Evolutionary conservation across 92 coral and sea anemone genomes (phyloP).

Genomic region (Heliopora coerulea): DNA sequence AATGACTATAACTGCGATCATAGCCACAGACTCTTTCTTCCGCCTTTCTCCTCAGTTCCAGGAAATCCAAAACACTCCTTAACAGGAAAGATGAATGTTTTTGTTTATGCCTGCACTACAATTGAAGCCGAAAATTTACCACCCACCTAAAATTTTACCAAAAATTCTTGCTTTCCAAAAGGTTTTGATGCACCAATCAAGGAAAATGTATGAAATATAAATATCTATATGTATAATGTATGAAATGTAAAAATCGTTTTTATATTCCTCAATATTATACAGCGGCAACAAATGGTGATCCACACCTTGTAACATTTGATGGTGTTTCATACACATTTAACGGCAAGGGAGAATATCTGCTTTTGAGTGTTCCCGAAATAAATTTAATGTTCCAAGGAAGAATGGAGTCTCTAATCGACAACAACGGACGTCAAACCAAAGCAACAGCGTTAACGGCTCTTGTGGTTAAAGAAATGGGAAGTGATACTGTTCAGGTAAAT

Average conservation of each 20-base stretch:
- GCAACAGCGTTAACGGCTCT: slow-evolving; percentile 41
- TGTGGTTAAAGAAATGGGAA: neutral
- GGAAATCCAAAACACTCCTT: no score
- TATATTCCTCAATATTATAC: neutral
- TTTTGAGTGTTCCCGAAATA: slow-evolving; percentile 8
- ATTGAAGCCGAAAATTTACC: no score
- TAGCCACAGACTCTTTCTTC: no score
- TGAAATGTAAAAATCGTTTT: neutral
- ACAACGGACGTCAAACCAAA: neutral
- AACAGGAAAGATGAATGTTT: no score
- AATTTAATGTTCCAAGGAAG: slow-evolving; percentile 35
- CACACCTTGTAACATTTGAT: slow-evolving; percentile 36
- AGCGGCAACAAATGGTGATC: slow-evolving; percentile 31
- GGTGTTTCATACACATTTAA: slow-evolving; percentile 37
- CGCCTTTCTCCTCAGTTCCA: no score
- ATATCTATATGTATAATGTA: no score
- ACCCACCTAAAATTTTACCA: no score
- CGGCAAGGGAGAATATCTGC: slow-evolving; percentile 39
- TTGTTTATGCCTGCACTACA: no score
- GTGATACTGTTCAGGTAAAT: slow-evolving; percentile 20
- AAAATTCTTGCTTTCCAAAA: no score
- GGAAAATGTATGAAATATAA: no score
- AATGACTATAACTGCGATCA: no score
- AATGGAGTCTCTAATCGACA: slow-evolving; percentile 16
- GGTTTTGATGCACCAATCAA: no score